Conservation (phyloP, 2,888 invertebrate species). For the Acanthosepion lycidas region DNA sequence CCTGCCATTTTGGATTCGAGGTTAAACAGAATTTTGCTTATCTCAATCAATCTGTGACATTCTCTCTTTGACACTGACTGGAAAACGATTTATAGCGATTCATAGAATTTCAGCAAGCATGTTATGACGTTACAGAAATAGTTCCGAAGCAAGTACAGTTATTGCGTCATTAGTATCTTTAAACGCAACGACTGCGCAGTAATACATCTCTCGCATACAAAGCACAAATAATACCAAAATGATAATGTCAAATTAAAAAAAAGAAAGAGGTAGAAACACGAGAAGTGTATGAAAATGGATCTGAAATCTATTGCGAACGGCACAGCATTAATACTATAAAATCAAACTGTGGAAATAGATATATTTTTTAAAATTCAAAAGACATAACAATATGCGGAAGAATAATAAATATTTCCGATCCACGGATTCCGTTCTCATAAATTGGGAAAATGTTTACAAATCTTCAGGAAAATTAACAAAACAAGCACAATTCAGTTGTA, state of each 20-base stretch:
- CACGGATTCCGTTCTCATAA: not conserved
- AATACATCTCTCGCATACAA: not conserved
- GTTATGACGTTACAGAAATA: not conserved
- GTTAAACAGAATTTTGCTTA: not conserved
- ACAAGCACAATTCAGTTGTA: no score
- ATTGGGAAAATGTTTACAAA: not conserved
- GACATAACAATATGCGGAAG: not conserved
- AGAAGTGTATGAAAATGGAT: not conserved
- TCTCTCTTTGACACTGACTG: not conserved
- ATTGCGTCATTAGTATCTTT: no score
- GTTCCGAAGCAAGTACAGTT: not conserved
- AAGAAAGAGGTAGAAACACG: not conserved
- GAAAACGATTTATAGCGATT: not conserved
- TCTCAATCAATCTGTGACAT: not conserved
- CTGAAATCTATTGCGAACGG: not conserved
- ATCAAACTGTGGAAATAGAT: not conserved
- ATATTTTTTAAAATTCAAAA: not conserved
- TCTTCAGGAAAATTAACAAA: not conserved
- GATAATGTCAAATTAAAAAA: not conserved
- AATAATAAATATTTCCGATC: not conserved
- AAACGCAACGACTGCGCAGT: no score
- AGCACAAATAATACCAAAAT: not conserved
- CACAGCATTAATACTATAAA: not conserved
- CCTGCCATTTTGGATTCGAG: not conserved
- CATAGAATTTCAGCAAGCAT: not conserved